phyloP scores from a whole-genome alignment of 2,888 invertebrate species.

The Netelia virgata region DNA sequence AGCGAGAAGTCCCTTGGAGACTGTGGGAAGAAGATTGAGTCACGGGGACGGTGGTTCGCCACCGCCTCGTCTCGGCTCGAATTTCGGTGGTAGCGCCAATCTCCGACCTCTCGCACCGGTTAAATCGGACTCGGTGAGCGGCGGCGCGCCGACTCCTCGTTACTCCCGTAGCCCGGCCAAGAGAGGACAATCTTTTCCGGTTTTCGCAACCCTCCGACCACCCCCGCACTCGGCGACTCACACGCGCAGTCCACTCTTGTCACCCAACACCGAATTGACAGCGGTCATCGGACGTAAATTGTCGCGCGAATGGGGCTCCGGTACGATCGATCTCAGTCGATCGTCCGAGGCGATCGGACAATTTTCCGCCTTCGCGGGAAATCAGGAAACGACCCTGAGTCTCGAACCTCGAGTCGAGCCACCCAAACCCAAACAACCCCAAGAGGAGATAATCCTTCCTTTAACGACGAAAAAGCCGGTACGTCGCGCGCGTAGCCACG shows the following conservation, averaged over 20 bases:
- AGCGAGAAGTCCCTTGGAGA: constrained; percentile 82
- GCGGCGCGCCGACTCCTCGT: constrained; percentile 77
- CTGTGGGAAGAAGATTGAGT: constrained; percentile 82
- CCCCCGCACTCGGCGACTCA: constrained; percentile 73
- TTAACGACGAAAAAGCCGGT: constrained; percentile 79
- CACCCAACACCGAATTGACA: constrained; percentile 81
- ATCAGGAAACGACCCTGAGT: constrained; percentile 76
- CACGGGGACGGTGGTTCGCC: constrained; percentile 83
- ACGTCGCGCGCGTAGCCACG: constrained; percentile 82
- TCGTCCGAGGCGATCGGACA: constrained; percentile 81
- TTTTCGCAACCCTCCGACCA: constrained; percentile 81
- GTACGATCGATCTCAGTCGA: constrained; percentile 80
- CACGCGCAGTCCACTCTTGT: constrained; percentile 80
- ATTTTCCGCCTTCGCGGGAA: constrained; percentile 76
- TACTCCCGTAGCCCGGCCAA: constrained; percentile 82
- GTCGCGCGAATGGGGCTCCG: constrained; percentile 83
- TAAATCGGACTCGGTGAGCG: constrained; percentile 77
- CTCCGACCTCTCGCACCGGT: constrained; percentile 77
- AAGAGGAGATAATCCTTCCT: constrained; percentile 59
- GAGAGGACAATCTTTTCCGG: constrained; percentile 83
- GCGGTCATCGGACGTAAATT: constrained; percentile 82
- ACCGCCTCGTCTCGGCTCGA: constrained; percentile 80
- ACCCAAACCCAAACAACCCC: neutral
- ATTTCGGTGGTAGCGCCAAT: constrained; percentile 82
- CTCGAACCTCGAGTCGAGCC: constrained; percentile 67